These are phyloP conservation scores for Euphydryas editha DNA, from an alignment of 2,888 invertebrate species.

Conservation along the genomic window DNA sequence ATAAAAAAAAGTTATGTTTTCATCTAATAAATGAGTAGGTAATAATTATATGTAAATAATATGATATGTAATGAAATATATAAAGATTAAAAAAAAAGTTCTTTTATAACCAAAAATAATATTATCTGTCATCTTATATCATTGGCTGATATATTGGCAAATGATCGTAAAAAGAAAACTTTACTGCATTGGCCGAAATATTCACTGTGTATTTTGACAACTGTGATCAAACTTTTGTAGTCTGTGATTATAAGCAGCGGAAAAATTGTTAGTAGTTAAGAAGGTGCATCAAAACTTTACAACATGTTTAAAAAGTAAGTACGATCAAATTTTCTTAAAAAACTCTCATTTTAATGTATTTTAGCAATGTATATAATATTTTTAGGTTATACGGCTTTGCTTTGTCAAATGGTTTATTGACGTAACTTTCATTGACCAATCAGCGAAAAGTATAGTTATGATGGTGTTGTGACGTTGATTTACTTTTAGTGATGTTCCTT, in stretches of 20 bases:
- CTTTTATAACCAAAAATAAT: neutral
- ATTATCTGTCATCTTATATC: constrained; percentile 16
- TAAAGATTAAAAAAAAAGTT: neutral
- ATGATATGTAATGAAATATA: neutral
- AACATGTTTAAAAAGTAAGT: constrained; percentile 82
- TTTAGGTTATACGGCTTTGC: constrained; percentile 55
- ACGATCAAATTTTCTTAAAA: constrained; percentile 13
- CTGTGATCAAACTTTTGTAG: constrained; percentile 37
- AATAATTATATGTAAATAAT: no score
- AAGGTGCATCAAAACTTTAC: constrained; percentile 30
- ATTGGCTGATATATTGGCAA: constrained; percentile 31
- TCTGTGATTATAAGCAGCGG: constrained; percentile 23
- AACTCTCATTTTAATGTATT: neutral
- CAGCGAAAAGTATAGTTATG: constrained; percentile 37
- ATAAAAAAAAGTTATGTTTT: no score
- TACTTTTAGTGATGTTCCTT: constrained; percentile 29
- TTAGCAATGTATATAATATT: constrained; percentile 10
- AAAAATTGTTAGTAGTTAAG: constrained; percentile 18
- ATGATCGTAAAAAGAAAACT: constrained; percentile 13
- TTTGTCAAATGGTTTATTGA: constrained; percentile 52
- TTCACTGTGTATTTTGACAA: constrained; percentile 42
- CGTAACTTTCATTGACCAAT: constrained; percentile 52
- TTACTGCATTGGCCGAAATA: constrained; percentile 37
- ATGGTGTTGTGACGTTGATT: constrained; percentile 31
- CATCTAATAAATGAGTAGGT: no score